Base-by-base conservation (phyloP, 2,797 vertebrate genomes). In the Galago senegalensis region DNA sequence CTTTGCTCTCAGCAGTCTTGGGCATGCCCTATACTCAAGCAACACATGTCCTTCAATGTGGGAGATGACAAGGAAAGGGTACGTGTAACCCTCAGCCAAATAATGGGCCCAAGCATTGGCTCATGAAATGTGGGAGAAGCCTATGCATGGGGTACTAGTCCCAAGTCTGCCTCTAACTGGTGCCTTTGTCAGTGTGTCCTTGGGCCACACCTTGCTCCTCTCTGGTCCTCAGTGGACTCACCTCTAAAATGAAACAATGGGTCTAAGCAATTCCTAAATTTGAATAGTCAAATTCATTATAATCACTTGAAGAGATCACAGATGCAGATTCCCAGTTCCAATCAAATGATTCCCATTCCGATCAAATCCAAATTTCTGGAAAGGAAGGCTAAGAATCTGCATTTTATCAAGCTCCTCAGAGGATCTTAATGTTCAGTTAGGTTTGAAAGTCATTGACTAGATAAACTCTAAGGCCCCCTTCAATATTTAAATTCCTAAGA, bases 11-110 rank as follows among this genome's bases (percentile, higher is more conserved):
- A 72, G 89, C 34, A 16, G 61, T 90, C 91, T 89, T 37, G 92
- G 94, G 92, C 87, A 53, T 2, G 9, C 96, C 95, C 96, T 87
- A 56, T 2, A 87, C 84, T 97, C 95, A 96, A 97, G 95, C 96
- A 96, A 86, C 2, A 2, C 0, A 3, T 4, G 61, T 65, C 76
- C 85, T 90, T 87, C 34, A 3, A 10, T 4, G 0, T 27, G 53
- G 53, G 2, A 23, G n/a, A 17, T 5, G 20, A 29, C 4, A 43
- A 58, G 17, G 92, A 87, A 87, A 70, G 11, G 29, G 46, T 31
- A 9, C 31, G 7, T 18, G 20, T 27, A 27, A 43, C 25, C 27
- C 43, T 83, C 43, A 21, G 60, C 31, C n/a, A 61, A 37, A n/a
- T 29, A 40, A 37, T 8, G 11, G 40, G 34, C 23, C 31, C 46